Conservation (phyloP, 1,140 invertebrate species). For the Drosophila auraria region DNA sequence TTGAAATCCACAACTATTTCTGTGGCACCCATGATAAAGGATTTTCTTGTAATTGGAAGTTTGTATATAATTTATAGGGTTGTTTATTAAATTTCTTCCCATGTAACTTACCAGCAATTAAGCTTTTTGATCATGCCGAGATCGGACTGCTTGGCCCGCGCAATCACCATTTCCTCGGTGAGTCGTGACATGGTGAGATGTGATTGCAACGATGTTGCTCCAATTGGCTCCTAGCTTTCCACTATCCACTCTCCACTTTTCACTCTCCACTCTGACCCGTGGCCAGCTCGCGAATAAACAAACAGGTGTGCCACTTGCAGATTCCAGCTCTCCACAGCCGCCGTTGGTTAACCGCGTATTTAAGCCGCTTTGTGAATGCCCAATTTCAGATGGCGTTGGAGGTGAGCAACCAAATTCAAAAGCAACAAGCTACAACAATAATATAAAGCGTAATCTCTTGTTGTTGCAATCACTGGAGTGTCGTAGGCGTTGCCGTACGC, state of each 20-base stretch:
- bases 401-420: slow-evolving; percentile 39
- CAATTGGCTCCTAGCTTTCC: slow-evolving; percentile 17
- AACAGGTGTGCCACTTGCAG: slow-evolving; percentile 50
- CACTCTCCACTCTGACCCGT: slow-evolving; percentile 39
- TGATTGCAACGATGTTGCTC: slow-evolving; percentile 23
- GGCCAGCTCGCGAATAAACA: slow-evolving; percentile 9
- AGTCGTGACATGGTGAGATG: slow-evolving; percentile 89
- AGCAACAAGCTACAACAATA: slow-evolving; percentile 35
- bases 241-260: background rate
- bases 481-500: slow-evolving; percentile 61
- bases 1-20: no score
- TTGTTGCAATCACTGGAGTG: slow-evolving; percentile 64
- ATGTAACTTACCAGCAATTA: slow-evolving; percentile 92
- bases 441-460: slow-evolving; percentile 52
- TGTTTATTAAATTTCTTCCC: no score
- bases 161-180: slow-evolving; percentile 96
- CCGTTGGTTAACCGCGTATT: slow-evolving; percentile 35
- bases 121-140: slow-evolving; percentile 92
- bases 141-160: slow-evolving; percentile 94
- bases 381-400: slow-evolving; percentile 42
- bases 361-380: slow-evolving; percentile 47
- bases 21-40: no score
- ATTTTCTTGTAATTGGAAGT: no score
- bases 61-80: no score
- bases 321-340: slow-evolving; percentile 13